These are phyloP conservation scores for Phaethon lepturus DNA, from an alignment of 2,113 vertebrate species.

Conservation along the genomic window DNA sequence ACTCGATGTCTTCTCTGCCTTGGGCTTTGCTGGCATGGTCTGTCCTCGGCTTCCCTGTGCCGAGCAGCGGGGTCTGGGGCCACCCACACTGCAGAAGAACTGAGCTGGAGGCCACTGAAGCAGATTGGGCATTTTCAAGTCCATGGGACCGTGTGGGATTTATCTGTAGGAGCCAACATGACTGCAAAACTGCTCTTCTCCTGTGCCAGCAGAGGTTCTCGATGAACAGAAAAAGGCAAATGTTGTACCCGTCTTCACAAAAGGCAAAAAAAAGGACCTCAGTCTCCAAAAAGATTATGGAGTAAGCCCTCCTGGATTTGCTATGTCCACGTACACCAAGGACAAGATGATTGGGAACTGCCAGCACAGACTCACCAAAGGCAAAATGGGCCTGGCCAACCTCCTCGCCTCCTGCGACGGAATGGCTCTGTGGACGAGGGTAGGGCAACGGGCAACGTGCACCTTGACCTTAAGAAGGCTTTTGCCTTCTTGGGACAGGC, in stretches of 20 bases:
- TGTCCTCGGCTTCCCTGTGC: not conserved
- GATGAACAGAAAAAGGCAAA: not conserved
- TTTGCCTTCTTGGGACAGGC: not conserved
- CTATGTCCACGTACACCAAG: not conserved
- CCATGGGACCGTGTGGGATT: not conserved
- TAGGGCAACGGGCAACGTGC: not conserved
- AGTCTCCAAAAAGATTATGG: not conserved
- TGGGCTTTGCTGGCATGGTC: not conserved
- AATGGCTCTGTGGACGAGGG: not conserved
- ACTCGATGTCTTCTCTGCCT: fast-evolving
- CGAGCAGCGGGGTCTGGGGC: too few relatives aligned
- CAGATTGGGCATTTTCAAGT: not conserved
- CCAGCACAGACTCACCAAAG: not conserved
- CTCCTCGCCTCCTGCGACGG: fast-evolving
- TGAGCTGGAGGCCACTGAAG: not conserved
- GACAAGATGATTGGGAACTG: not conserved
- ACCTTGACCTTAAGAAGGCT: not conserved
- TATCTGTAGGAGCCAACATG: not conserved
- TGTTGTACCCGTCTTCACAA: not conserved
- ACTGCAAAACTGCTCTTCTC: not conserved
- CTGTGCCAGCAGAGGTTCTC: not conserved
- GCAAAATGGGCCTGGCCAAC: not conserved
- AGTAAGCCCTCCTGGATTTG: not conserved
- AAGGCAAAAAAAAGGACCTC: not conserved
- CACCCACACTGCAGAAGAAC: not conserved